Evolutionary conservation across 2,797 vertebrate species (phyloP).

Genomic region (Ctenosaura bakeri): DNA sequence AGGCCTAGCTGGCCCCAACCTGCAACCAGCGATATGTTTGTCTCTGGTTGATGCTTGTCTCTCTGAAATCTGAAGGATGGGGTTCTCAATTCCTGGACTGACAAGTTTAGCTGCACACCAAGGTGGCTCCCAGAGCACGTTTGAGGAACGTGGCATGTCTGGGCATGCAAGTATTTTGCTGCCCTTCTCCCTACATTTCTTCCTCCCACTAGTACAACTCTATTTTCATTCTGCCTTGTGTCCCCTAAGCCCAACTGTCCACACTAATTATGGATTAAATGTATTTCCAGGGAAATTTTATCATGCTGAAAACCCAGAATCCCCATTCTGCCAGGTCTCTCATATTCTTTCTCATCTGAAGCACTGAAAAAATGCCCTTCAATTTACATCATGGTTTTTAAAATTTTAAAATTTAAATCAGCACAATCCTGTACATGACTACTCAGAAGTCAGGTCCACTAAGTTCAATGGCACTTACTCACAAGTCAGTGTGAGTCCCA

Average conservation of each 20-base stretch:
- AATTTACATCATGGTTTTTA: neutral
- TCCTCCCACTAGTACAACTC: neutral
- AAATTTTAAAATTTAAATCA: neutral
- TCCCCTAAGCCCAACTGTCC: neutral
- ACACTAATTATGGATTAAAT: neutral
- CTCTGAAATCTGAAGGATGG: no score
- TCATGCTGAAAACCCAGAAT: neutral
- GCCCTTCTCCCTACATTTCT: neutral
- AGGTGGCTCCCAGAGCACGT: neutral
- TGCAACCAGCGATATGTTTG: no score
- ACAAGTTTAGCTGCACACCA: neutral
- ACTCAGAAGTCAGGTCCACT: neutral
- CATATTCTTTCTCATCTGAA: neutral
- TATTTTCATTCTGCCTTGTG: neutral
- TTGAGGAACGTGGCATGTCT: neutral
- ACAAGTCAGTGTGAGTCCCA: no score
- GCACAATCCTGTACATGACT: neutral
- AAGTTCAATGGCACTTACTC: neutral
- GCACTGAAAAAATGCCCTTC: neutral
- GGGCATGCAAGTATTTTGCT: neutral
- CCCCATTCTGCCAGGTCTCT: neutral
- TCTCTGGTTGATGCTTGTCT: no score
- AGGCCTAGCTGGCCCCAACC: no score
- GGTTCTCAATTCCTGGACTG: neutral
- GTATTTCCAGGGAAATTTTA: neutral